These are phyloP conservation scores for Nomada ferruginata DNA, from an alignment of 2,888 invertebrate genomes.

Conservation along the genomic window DNA sequence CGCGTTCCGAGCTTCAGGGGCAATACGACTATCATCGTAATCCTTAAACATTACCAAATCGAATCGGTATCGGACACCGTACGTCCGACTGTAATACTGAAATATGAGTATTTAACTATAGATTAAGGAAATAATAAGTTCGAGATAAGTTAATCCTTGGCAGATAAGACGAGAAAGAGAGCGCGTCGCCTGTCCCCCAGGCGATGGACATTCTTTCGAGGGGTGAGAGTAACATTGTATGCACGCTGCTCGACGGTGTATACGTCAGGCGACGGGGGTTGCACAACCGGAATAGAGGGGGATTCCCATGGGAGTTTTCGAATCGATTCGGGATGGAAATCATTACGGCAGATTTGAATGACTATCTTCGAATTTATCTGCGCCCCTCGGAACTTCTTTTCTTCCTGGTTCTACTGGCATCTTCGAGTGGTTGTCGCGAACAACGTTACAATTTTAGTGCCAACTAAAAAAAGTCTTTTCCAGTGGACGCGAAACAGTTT, in stretches of 20 bases:
- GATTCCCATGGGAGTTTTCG: constrained; percentile 82
- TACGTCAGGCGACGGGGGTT: constrained; percentile 61
- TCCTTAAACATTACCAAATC: constrained; percentile 45
- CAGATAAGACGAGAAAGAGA: constrained; percentile 79
- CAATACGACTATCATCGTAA: constrained; percentile 7
- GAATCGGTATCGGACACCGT: constrained; percentile 41
- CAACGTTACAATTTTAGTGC: constrained; percentile 55
- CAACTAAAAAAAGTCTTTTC: neutral
- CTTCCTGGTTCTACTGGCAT: constrained; percentile 42
- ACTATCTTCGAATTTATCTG: constrained; percentile 83
- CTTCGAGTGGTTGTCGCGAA: constrained; percentile 48
- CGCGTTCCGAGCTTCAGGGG: neutral
- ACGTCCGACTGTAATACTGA: constrained; percentile 78
- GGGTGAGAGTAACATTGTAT: constrained; percentile 73
- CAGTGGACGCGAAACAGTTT: neutral
- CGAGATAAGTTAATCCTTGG: constrained; percentile 83
- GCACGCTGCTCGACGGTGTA: constrained; percentile 76
- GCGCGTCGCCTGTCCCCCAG: constrained; percentile 42
- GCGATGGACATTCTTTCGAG: constrained; percentile 63
- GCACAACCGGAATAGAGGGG: constrained; percentile 67
- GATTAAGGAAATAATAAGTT: constrained; percentile 84
- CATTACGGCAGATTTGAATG: constrained; percentile 84
- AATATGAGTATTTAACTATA: constrained; percentile 84
- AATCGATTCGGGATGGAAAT: constrained; percentile 84
- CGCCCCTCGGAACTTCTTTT: constrained; percentile 54